Percentiles rank a stretch among this genome's conserved stretches.
Evolutionary conservation across 2,888 invertebrate genomes (phyloP).

Genomic region (Coenonympha glycerion): DNA sequence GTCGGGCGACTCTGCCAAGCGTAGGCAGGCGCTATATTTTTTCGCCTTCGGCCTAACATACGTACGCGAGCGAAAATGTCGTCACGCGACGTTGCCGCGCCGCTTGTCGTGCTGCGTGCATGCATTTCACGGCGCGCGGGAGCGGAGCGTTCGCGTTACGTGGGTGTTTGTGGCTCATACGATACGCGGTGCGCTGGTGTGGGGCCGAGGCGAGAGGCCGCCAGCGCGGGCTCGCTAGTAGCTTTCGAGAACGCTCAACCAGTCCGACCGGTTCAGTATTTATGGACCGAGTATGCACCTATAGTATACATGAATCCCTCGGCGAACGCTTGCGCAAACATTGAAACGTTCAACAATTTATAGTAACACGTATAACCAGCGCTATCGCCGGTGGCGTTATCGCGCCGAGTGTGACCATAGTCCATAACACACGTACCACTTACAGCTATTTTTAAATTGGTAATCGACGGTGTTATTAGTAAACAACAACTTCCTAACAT

Average conservation of each 20-base stretch:
- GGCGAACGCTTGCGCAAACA: conserved; percentile 68
- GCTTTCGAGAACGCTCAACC: conserved; percentile 75
- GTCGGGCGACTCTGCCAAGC: conserved; percentile 71
- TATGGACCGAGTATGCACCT: conserved; percentile 72
- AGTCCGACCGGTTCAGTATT: conserved; percentile 72
- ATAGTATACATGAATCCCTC: conserved; percentile 68
- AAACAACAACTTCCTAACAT: conserved; percentile 43
- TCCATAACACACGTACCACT: conserved; percentile 30
- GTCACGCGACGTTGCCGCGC: conserved; percentile 77
- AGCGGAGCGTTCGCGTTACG: conserved; percentile 54
- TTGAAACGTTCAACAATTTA: conserved; percentile 49
- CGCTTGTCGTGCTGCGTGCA: conserved; percentile 61
- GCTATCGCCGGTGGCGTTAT: conserved; percentile 46
- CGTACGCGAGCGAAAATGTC: conserved; percentile 76
- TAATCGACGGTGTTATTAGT: conserved; percentile 50
- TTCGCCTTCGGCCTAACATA: conserved; percentile 69
- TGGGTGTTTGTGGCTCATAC: conserved; percentile 54
- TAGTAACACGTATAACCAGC: conserved; percentile 49
- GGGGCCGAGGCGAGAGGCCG: conserved; percentile 61
- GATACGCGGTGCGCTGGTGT: conserved; percentile 43
- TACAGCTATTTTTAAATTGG: conserved; percentile 40
- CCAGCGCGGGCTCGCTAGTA: conserved; percentile 63
- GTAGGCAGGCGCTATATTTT: conserved; percentile 72
- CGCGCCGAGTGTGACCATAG: conserved; percentile 44
- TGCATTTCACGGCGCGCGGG: conserved; percentile 61